Base-by-base conservation (phyloP, 2,113 vertebrate species). In the Catagonus wagneri region DNA sequence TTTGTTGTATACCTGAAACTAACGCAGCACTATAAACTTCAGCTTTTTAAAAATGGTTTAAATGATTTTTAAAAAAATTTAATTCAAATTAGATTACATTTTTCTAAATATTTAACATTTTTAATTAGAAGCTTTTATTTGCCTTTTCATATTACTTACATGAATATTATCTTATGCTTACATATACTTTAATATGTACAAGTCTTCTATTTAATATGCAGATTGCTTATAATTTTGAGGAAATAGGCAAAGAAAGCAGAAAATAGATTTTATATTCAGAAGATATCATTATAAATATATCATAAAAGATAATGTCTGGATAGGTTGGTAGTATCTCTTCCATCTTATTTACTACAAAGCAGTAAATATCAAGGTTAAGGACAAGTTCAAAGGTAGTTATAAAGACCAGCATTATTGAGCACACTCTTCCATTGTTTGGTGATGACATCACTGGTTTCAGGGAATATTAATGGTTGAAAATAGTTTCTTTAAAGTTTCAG, bases 161-260 rank as follows among this genome's bases (percentile, higher is more conserved):
- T 63, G 90, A 93, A 63, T 75, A 58, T 66, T 96, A 71, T 95
- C 54, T 95, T 65, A 80, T 87, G 81, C 34, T 65, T 80, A 27
- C 29, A 14, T 76, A n/a, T 90, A 44, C 75, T 92, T 93, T 74
- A 83, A n/a, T 29, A 20, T 76, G 20, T 80, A n/a, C 16, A 88
- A 11, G 4, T 76, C 63, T 85, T 90, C 56, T 15, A 80, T 84
- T 89, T 79, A 72, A 79, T 91, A 29, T 93, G 65, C 25, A 69
- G 22, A 68, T 63, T 80, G 60, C 60, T 81, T 94, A 75, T 87
- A 34, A 90, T 94, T 95, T 84, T 83, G 71, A 95, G 44, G 72
- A 96, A 94, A 79, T 32, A 56, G 44, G 36, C 50, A 96, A 58
- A 88, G 50, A 90, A 93, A 83, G 61, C 87, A 95, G 78, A 86